Percentiles rank a stretch among this genome's conserved stretches.
phyloP scores from a whole-genome alignment of 1,140 invertebrate species.

The Matsumurasca onukii region DNA sequence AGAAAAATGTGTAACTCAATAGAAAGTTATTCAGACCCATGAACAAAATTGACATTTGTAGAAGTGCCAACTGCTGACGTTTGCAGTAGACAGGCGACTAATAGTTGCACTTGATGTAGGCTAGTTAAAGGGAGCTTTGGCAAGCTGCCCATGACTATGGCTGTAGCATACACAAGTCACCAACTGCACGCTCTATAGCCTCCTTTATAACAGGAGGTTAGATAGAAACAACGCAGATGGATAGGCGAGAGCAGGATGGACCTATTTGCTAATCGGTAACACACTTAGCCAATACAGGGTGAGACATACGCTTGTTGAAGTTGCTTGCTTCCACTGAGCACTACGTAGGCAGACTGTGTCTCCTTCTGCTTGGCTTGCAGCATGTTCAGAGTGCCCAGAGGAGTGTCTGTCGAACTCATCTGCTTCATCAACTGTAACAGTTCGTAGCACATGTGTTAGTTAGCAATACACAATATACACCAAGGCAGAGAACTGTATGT shows the following conservation, averaged over 20 bases:
- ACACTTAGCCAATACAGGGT: background rate
- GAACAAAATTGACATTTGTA: too few relatives aligned
- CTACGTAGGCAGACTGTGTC: slow-evolving; percentile 91
- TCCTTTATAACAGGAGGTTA: background rate
- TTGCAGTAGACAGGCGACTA: too few relatives aligned
- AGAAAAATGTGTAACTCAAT: too few relatives aligned
- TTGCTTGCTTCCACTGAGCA: slow-evolving; percentile 87
- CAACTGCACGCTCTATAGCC: background rate
- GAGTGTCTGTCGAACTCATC: slow-evolving; percentile 98
- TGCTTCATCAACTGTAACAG: slow-evolving; percentile 91
- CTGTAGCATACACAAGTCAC: background rate
- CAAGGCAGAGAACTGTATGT: too few relatives aligned
- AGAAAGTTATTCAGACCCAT: too few relatives aligned
- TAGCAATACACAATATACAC: too few relatives aligned
- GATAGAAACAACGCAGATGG: background rate
- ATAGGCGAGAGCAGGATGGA: background rate
- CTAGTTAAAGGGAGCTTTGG: too few relatives aligned
- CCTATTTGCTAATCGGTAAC: background rate
- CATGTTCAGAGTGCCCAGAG: slow-evolving; percentile 90
- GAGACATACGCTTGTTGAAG: slow-evolving; percentile 25
- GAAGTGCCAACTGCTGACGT: too few relatives aligned
- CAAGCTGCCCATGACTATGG: background rate
- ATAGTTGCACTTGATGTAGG: too few relatives aligned
- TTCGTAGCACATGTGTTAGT: too few relatives aligned
- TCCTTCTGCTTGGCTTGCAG: slow-evolving; percentile 96